Evolutionary conservation across 2,888 invertebrate species (phyloP).

Genomic region (Drosophila recens): DNA sequence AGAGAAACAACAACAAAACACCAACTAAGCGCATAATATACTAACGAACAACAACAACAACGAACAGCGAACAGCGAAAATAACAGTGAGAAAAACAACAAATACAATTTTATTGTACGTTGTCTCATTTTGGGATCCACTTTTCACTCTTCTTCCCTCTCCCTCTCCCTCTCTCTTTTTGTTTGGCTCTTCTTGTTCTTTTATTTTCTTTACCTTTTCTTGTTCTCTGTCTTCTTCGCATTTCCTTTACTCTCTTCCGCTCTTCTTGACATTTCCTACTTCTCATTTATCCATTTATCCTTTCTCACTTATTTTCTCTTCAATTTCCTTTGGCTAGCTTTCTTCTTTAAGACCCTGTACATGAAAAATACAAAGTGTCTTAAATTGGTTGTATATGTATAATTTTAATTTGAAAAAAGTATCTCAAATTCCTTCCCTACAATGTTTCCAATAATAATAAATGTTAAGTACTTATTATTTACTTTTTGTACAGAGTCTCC

Average conservation of each 20-base stretch:
- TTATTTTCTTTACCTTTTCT: background rate
- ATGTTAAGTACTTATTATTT: too few relatives aligned
- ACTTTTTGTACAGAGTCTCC: too few relatives aligned
- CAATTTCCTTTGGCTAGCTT: background rate
- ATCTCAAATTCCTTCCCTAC: too few relatives aligned
- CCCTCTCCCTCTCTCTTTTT: background rate
- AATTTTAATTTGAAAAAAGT: too few relatives aligned
- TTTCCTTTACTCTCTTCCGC: background rate
- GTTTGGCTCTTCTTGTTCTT: background rate
- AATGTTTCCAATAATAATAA: too few relatives aligned
- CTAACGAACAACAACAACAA: background rate
- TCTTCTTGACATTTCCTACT: background rate
- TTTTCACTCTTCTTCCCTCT: background rate
- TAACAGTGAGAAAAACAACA: background rate
- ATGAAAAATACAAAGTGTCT: too few relatives aligned
- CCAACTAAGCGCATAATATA: background rate
- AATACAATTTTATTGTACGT: conserved; percentile 14
- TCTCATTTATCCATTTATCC: background rate
- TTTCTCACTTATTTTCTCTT: background rate
- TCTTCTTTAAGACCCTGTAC: too few relatives aligned
- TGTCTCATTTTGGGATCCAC: conserved; percentile 29
- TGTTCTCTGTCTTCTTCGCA: background rate
- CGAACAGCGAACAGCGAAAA: background rate
- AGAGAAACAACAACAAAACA: background rate
- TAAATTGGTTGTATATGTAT: too few relatives aligned